Conservation (phyloP, 2,113 vertebrate species). For the Choloepus hoffmanni region DNA sequence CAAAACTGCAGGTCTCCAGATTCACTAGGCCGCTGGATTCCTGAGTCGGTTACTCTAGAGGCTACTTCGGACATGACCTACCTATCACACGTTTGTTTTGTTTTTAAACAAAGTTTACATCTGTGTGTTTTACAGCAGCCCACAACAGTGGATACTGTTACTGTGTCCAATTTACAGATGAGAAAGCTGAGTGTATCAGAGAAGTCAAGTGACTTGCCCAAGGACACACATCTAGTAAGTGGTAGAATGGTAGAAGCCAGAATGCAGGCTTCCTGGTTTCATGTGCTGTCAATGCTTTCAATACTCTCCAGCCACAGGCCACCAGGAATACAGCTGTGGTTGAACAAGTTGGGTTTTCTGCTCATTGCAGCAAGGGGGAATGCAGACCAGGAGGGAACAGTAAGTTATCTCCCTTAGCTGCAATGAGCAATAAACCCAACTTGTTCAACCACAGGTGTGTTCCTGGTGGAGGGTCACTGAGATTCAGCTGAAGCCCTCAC, state of each 20-base stretch:
- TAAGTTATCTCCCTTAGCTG: no score
- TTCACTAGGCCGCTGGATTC: background rate
- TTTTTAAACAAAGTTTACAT: slow-evolving; percentile 38
- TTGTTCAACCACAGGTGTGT: background rate
- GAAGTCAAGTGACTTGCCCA: no score
- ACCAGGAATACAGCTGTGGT: background rate
- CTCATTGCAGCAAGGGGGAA: no score
- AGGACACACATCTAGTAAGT: background rate
- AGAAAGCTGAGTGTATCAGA: background rate
- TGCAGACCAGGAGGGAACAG: no score
- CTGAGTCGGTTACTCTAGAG: background rate
- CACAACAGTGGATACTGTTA: background rate
- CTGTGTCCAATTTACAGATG: background rate
- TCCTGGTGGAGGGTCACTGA: background rate
- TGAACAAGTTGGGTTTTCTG: no score
- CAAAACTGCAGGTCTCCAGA: no score
- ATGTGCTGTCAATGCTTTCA: background rate
- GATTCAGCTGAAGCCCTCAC: background rate
- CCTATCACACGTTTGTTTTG: background rate
- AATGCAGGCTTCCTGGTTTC: background rate
- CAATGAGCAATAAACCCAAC: no score
- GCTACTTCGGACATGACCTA: background rate
- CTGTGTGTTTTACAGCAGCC: background rate
- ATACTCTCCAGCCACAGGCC: background rate
- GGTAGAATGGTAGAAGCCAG: background rate